Evolutionary conservation across 2,888 invertebrate genomes (phyloP).

Genomic region (Barypeithes pellucidus): DNA sequence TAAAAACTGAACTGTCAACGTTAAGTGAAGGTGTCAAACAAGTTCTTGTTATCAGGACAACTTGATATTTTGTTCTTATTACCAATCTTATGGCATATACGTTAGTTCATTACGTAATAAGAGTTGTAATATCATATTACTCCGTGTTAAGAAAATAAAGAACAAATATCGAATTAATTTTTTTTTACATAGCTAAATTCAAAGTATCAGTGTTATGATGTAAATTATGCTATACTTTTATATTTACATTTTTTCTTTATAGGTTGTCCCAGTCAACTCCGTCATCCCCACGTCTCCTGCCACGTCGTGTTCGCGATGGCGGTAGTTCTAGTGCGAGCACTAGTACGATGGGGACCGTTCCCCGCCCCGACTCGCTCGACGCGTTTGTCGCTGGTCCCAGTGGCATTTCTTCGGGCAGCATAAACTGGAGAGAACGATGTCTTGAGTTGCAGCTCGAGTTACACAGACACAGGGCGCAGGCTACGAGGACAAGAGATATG

Average conservation of each 20-base stretch:
- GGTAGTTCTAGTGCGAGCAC: slow-evolving; percentile 35
- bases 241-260: slow-evolving; percentile 41
- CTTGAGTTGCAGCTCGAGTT: slow-evolving; percentile 89
- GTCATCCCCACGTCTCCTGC: slow-evolving; percentile 81
- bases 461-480: slow-evolving; percentile 89
- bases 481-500: slow-evolving; percentile 89
- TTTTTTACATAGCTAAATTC: no score
- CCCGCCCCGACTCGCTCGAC: slow-evolving; percentile 37
- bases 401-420: slow-evolving; percentile 62
- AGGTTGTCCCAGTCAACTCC: slow-evolving; percentile 76
- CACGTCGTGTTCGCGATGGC: slow-evolving; percentile 77
- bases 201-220: no score
- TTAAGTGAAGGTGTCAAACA: no score
- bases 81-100: no score
- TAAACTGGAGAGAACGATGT: slow-evolving; percentile 93
- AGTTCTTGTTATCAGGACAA: no score
- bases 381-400: slow-evolving; percentile 43
- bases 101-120: no score
- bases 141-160: no score
- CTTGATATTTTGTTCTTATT: no score
- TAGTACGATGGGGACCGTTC: slow-evolving; percentile 34
- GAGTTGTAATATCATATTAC: no score
- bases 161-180: no score
- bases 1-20: no score
- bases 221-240: no score